Conservation (phyloP, 2,888 invertebrate species). For the Callyntrura guangdongensis region DNA sequence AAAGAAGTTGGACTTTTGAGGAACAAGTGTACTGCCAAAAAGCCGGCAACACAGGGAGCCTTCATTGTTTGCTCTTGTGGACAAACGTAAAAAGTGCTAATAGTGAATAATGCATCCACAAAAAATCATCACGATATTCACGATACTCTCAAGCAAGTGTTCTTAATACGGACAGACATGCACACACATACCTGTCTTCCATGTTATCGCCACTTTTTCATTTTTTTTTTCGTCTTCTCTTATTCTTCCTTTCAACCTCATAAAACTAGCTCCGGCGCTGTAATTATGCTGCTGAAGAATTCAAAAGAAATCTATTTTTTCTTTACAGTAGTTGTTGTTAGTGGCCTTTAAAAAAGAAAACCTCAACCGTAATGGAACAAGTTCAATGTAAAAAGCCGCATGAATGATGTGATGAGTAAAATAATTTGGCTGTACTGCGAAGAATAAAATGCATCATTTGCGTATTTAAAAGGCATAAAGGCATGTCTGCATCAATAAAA, state of each 20-base stretch:
- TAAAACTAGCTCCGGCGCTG: constrained; percentile 64
- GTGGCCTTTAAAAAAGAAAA: constrained; percentile 49
- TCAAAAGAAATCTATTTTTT: constrained; percentile 59
- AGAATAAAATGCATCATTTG: too few relatives aligned
- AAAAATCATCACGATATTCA: constrained; percentile 20
- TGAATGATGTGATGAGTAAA: background rate
- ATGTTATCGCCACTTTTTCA: background rate
- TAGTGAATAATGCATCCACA: constrained; percentile 64
- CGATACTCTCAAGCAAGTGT: too few relatives aligned
- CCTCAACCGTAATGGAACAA: constrained; percentile 45
- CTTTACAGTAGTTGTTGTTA: constrained; percentile 23
- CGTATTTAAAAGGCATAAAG: too few relatives aligned
- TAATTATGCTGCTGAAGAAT: constrained; percentile 53
- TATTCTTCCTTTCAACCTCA: constrained; percentile 42
- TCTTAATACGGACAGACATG: too few relatives aligned
- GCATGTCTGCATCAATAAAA: constrained; percentile 3
- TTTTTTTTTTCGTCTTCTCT: background rate
- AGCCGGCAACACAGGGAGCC: constrained; percentile 63
- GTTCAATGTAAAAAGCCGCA: constrained; percentile 20
- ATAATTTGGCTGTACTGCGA: constrained; percentile 24
- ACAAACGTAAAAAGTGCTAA: constrained; percentile 59
- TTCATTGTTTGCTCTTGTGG: constrained; percentile 66
- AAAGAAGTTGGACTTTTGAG: constrained; percentile 29
- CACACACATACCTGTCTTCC: too few relatives aligned
- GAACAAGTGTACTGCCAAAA: constrained; percentile 37